Evolutionary conservation across 92 coral and sea anemone genomes (phyloP).

Genomic region (Palythoa caribaeorum): DNA sequence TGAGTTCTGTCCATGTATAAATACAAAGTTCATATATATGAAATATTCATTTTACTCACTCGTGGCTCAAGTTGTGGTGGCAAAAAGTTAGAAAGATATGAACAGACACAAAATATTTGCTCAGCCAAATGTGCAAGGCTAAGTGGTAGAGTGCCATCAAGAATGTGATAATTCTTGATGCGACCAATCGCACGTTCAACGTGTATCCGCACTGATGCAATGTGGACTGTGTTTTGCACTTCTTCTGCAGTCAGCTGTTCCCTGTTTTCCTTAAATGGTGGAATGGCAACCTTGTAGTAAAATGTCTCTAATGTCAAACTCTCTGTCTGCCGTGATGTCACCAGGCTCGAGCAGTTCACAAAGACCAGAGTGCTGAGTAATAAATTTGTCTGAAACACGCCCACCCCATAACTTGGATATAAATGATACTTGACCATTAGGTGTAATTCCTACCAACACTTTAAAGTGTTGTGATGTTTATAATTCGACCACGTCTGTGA

Average conservation of each 20-base stretch:
- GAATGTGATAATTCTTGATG: no score
- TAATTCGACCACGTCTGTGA: constrained; percentile 66
- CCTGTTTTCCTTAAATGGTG: constrained; percentile 14
- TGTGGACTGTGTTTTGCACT: constrained; percentile 32
- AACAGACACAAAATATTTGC: constrained; percentile 64
- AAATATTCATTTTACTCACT: constrained; percentile 13
- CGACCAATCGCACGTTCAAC: constrained; percentile 38
- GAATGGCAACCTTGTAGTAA: constrained; percentile 48
- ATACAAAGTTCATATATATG: background rate
- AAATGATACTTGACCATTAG: constrained; percentile 66
- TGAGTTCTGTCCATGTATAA: background rate
- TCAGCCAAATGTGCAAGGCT: constrained; percentile 70
- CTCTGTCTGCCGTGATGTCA: background rate
- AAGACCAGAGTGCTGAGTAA: constrained; percentile 63
- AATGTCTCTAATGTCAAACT: constrained; percentile 52
- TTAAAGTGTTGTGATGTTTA: constrained; percentile 46
- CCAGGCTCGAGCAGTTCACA: constrained; percentile 50
- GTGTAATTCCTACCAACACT: constrained; percentile 64
- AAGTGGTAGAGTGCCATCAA: constrained; percentile 61
- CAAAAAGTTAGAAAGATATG: constrained; percentile 33
- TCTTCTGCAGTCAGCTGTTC: constrained; percentile 68
- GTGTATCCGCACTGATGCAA: constrained; percentile 69
- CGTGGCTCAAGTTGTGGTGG: constrained; percentile 52
- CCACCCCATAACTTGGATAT: constrained; percentile 70
- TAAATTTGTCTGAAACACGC: constrained; percentile 60